Evolutionary conservation across 2,113 vertebrate genomes (phyloP).

Genomic region (Dipodomys spectabilis): DNA sequence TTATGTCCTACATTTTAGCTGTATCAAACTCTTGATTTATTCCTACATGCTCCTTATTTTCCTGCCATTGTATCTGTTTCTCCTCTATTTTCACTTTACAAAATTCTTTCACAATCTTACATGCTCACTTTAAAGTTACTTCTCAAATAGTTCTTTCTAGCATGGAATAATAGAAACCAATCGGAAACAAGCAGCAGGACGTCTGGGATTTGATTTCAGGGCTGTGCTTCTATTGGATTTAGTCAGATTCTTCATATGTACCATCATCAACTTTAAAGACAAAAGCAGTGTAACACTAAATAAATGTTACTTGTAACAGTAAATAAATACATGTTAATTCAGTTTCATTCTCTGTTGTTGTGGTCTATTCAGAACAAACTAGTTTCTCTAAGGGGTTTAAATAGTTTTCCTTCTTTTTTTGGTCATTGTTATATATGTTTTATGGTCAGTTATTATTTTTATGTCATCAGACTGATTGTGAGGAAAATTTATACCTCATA

Average conservation of each 20-base stretch:
- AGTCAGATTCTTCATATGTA: not conserved
- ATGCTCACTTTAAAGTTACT: not conserved
- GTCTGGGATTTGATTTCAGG: not conserved
- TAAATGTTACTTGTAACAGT: not conserved
- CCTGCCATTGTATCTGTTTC: not conserved
- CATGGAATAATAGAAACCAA: not conserved
- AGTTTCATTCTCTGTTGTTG: not conserved
- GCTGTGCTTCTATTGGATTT: not conserved
- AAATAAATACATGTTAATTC: too few species aligned
- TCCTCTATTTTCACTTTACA: not conserved
- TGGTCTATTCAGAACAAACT: not conserved
- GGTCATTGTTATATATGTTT: not conserved
- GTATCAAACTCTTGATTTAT: too few species aligned
- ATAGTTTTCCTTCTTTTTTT: not conserved
- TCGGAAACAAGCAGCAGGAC: not conserved
- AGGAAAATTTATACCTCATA: not conserved
- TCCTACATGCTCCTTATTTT: not conserved
- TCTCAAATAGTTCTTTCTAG: not conserved
- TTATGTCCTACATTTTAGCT: not conserved
- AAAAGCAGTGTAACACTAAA: not conserved
- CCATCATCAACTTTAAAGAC: not conserved
- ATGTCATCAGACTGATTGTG: not conserved
- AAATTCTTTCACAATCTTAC: not conserved
- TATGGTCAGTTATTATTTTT: not conserved
- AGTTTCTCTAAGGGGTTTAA: not conserved